These are phyloP conservation scores for Philereme transversata DNA, from an alignment of 2,888 invertebrate genomes.

Conservation along the genomic window DNA sequence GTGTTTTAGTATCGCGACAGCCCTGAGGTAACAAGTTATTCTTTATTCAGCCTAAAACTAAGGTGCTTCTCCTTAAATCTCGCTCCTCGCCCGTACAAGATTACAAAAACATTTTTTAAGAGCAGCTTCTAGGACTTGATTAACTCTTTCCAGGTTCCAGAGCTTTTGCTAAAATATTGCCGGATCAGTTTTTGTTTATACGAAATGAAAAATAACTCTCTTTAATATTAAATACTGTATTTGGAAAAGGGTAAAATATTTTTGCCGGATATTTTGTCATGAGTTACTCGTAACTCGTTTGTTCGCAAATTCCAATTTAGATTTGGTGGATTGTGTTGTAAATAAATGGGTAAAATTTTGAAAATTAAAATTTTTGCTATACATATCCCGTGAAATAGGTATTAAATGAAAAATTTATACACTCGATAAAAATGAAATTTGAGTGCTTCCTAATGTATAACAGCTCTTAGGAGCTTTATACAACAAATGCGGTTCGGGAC, in stretches of 20 bases:
- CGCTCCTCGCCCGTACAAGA: conserved; percentile 26
- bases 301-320: conserved; percentile 9
- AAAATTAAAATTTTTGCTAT: background rate
- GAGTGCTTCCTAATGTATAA: too few relatives aligned
- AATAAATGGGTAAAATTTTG: background rate
- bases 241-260: conserved; percentile 6
- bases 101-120: conserved; percentile 22
- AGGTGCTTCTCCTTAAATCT: conserved; percentile 50
- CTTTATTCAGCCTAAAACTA: conserved; percentile 51
- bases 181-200: conserved; percentile 25
- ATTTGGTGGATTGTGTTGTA: conserved; percentile 1
- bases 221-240: conserved; percentile 5
- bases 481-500: too few relatives aligned
- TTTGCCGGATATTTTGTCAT: background rate
- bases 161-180: conserved; percentile 19
- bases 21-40: conserved; percentile 37
- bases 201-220: conserved; percentile 19
- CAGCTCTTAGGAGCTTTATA: too few relatives aligned
- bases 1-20: background rate
- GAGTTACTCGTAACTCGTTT: conserved; percentile 6
- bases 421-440: too few relatives aligned
- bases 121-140: conserved; percentile 12
- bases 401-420: background rate
- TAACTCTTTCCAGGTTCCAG: conserved; percentile 13
- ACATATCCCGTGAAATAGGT: background rate